Conservation (phyloP, 2,888 invertebrate species). For the Dione juno region DNA sequence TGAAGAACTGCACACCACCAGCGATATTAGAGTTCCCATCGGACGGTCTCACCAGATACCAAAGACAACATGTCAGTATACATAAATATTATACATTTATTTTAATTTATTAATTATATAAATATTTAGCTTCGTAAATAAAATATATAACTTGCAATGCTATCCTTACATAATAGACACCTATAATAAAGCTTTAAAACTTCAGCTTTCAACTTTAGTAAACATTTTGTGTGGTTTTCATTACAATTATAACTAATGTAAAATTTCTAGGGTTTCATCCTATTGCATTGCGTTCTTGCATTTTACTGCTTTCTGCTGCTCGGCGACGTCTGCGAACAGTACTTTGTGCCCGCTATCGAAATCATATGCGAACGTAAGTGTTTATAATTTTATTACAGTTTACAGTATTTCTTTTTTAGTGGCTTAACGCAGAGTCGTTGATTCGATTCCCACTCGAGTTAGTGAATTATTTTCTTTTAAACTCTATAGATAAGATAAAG, state of each 20-base stretch:
- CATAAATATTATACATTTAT: neutral
- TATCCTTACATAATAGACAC: too few relatives aligned
- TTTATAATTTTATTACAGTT: neutral
- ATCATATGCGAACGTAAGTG: slow-evolving; percentile 90
- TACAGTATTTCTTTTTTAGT: neutral
- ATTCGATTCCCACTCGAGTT: neutral
- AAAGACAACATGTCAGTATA: slow-evolving; percentile 82
- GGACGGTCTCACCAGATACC: slow-evolving; percentile 87
- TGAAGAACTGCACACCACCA: slow-evolving; percentile 86
- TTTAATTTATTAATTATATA: neutral
- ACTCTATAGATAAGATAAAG: too few relatives aligned
- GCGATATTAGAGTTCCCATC: slow-evolving; percentile 91
- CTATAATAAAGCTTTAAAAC: too few relatives aligned
- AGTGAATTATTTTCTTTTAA: neutral
- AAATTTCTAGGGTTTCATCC: slow-evolving; percentile 84
- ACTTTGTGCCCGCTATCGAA: slow-evolving; percentile 94
- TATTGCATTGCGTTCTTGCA: slow-evolving; percentile 84
- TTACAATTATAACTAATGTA: neutral
- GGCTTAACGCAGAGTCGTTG: neutral
- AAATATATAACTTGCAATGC: too few relatives aligned
- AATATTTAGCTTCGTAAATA: too few relatives aligned
- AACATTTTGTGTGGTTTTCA: too few relatives aligned
- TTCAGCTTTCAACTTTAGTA: too few relatives aligned
- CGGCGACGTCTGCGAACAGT: slow-evolving; percentile 92
- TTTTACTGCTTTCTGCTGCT: slow-evolving; percentile 91